These are phyloP conservation scores for Phaethon lepturus DNA, from an alignment of 2,113 vertebrate species.

Conservation along the genomic window DNA sequence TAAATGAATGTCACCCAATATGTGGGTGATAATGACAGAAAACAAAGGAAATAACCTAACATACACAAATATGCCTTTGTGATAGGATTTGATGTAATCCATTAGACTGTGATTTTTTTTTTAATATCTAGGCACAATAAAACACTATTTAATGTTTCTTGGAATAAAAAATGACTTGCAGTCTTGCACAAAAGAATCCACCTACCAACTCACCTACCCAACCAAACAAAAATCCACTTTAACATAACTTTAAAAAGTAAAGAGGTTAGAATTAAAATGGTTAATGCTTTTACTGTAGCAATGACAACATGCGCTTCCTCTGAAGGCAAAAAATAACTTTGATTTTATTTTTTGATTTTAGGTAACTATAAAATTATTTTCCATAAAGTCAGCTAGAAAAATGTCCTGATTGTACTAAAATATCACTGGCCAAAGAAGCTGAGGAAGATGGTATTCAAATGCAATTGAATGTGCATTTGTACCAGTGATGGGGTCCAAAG, in stretches of 20 bases:
- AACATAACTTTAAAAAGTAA: background rate
- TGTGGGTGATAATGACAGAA: background rate
- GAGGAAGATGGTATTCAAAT: background rate
- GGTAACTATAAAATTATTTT: background rate
- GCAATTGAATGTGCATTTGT: background rate
- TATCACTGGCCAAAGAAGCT: background rate
- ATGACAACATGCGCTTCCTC: background rate
- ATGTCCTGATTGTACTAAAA: background rate
- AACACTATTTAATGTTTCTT: background rate
- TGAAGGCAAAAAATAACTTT: background rate
- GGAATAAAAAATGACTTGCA: background rate
- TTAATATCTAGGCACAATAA: background rate
- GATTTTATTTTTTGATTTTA: background rate
- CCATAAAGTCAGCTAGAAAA: background rate
- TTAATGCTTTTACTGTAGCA: background rate
- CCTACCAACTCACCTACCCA: background rate
- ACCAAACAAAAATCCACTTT: fast-evolving
- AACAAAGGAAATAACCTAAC: background rate
- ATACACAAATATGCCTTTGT: background rate
- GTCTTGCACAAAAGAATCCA: background rate
- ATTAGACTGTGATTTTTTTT: background rate
- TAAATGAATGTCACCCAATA: background rate
- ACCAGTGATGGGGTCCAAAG: background rate
- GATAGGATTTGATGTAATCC: background rate
- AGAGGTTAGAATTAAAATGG: background rate